Evolutionary conservation across 2,888 invertebrate species (phyloP), one percentile per base, ranked within the genome.

Genomic region (Apotomis betuletana): DNA sequence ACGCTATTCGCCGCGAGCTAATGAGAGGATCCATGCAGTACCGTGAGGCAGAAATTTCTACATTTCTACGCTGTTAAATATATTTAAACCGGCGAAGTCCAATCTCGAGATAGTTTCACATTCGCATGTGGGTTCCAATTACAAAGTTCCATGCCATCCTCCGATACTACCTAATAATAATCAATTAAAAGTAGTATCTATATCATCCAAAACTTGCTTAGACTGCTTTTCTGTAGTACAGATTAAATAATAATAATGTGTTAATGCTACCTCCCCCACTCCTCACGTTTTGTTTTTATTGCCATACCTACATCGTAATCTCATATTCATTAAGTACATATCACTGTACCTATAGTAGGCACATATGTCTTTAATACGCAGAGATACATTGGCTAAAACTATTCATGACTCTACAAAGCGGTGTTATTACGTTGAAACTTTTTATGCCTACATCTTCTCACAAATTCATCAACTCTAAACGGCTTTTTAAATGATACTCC

Each of bases 1-100:
- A 81, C 81, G 83, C 75, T 74, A 74, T 76, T 79, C 76, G 79
- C 75, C 70, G 63, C 74, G 65, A 67, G 63, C 64, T 74, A 74
- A 74, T 64, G 71, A 71, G 71, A 67, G 67, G 63, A 71, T 60
- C 67, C 74, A 52, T 58, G 65, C 69, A 63, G 67, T 67, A 73
- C 54, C 60, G 60, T 38, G 12, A 36, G n/a, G 49, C 9, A 44
- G 63, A 70, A 67, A 70, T 67, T 70, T 70, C 74, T 74, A 70
- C 69, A 27, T 67, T 67, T 67, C 67, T 63, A 62, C 57, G 15
- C 60, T 36, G 55, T 1, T 44, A 46, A 36, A 65, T 59, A 52
- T 67, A 57, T 54, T 68, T 70, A 46, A 55, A 61, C 54, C 13
- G 10, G 15, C 41, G 49, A 10, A 58, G 9, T 49, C 27, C 9